Evolutionary conservation across 2,888 invertebrate genomes (phyloP), one percentile per base, ranked within the genome.

Genomic region (Philonicus albiceps): DNA sequence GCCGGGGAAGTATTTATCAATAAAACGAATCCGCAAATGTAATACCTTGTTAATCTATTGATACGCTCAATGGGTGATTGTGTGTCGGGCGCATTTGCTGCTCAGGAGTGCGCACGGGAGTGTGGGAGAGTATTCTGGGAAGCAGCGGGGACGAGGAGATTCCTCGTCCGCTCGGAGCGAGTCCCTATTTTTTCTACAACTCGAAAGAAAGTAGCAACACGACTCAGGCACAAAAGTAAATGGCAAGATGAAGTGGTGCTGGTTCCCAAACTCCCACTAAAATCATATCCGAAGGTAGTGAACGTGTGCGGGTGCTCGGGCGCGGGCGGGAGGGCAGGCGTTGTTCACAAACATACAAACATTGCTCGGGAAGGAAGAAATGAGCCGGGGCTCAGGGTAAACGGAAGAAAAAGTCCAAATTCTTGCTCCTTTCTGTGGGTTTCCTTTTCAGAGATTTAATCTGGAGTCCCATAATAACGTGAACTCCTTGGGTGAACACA

Each of bases 31-130:
- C 81, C 81, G 81, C 81, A 81, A 81, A 81, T 55, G 81, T 81
- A 81, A 81, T 81, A 81, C 81, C 81, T 81, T 81, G 81, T 81
- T 81, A 81, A 81, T 81, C 81, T 34, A 81, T 81, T 81, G 81
- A 81, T 81, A 81, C 81, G 34, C 55, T 81, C 81, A 81, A 81
- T 81, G 49, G 34, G 37, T 64, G 64, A 81, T 81, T 81, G 81
- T 81, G 81, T 34, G 19, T n/a, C 49, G 49, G n/a, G 81, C n/a
- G 55, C 81, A 81, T 81, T 81, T 81, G 34, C 81, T 53, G 19
- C 81, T 55, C 55, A 37, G 55, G 64, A 81, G 64, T 55, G 81
- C 81, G 81, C 81, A 64, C 64, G 34, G 34, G 55, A 34, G 19
- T 81, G 49, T 80, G 30, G 81, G 34, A 80, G 80, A 19, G 34